Percentiles rank a stretch among this genome's conserved stretches.
phyloP scores from a whole-genome alignment of 2,888 invertebrate genomes.

The Chymomyza amoena region DNA sequence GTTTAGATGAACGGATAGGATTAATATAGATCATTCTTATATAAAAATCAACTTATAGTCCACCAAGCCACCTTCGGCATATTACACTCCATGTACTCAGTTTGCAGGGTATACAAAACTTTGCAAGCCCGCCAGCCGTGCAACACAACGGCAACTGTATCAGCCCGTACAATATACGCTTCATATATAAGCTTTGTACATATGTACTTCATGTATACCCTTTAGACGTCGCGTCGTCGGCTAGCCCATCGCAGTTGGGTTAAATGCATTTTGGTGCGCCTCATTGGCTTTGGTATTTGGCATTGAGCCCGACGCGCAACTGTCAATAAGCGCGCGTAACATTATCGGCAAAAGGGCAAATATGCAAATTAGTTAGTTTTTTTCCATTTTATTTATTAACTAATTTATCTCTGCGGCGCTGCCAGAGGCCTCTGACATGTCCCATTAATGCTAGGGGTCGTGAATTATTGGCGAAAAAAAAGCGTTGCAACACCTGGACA shows the following conservation, averaged over 20 bases:
- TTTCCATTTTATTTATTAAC: constrained; percentile 63
- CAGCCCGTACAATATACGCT: constrained; percentile 7
- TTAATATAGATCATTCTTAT: too few species aligned
- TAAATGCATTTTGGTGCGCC: constrained; percentile 68
- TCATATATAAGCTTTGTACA: background rate
- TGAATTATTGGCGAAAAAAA: constrained; percentile 65
- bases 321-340: constrained; percentile 48
- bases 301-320: constrained; percentile 44
- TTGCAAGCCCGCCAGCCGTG: constrained; percentile 45
- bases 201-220: background rate
- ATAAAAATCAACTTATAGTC: too few species aligned
- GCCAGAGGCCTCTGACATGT: constrained; percentile 32
- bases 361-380: constrained; percentile 71
- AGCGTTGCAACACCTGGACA: constrained; percentile 68
- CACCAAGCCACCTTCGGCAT: too few species aligned
- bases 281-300: constrained; percentile 63
- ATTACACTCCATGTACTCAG: too few species aligned
- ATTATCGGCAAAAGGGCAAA: constrained; percentile 52
- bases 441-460: constrained; percentile 47
- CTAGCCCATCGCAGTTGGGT: constrained; percentile 23
- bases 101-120: constrained; percentile 13
- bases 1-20: too few species aligned
- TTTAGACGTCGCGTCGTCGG: background rate
- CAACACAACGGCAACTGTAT: constrained; percentile 60
- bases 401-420: constrained; percentile 66